Conservation (phyloP, 2,797 vertebrate genomes). For the Oceanodroma leucorhoa region DNA sequence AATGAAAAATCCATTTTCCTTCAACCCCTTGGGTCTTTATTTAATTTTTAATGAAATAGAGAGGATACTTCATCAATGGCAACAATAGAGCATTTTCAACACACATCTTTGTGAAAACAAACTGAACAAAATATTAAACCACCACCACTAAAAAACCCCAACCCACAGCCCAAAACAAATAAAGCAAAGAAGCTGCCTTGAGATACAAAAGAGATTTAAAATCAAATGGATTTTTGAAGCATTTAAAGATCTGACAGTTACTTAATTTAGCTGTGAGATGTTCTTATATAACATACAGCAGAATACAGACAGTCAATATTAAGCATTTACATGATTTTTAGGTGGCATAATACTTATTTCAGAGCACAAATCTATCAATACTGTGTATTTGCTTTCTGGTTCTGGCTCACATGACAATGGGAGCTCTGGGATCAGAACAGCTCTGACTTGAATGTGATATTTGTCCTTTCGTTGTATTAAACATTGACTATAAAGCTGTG, state of each 20-base stretch:
- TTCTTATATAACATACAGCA: background rate
- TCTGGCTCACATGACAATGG: background rate
- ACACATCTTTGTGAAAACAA: constrained; percentile 14
- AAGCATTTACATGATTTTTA: background rate
- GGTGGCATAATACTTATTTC: background rate
- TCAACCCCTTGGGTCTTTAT: constrained; percentile 60
- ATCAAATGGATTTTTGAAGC: background rate
- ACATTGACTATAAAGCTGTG: background rate
- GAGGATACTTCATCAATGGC: constrained; percentile 65
- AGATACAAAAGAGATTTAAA: constrained; percentile 1
- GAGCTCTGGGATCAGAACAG: background rate
- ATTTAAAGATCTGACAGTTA: background rate
- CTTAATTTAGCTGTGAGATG: constrained; percentile 15
- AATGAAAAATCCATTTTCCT: constrained; percentile 71
- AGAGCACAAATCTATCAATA: background rate
- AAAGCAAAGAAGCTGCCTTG: background rate
- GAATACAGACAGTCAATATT: background rate
- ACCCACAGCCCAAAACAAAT: background rate
- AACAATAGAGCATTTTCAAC: constrained; percentile 48
- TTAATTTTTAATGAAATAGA: constrained; percentile 77
- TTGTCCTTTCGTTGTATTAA: background rate
- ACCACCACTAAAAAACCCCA: background rate
- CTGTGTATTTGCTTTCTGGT: background rate
- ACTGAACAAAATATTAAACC: background rate
- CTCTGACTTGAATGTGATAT: background rate